phyloP scores from a whole-genome alignment of 2,888 invertebrate genomes.

The Dugesia japonica region DNA sequence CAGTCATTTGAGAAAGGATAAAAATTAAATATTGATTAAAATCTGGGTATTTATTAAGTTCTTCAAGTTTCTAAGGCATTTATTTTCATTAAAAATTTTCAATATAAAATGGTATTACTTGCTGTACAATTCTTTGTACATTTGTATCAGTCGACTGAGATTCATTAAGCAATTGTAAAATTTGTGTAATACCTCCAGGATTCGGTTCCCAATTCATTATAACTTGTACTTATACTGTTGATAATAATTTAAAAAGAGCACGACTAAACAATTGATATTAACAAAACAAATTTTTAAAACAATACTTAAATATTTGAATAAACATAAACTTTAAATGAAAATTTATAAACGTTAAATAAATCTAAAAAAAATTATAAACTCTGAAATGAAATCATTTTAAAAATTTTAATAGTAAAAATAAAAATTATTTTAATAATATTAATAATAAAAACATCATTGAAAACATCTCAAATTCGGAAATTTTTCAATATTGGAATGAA shows the following conservation, averaged over 20 bases:
- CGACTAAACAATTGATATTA: slow-evolving; percentile 4
- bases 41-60: slow-evolving; percentile 87
- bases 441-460: too few species aligned
- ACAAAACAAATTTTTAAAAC: slow-evolving; percentile 13
- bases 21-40: slow-evolving; percentile 97
- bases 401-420: too few species aligned
- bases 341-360: too few species aligned
- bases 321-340: too few species aligned
- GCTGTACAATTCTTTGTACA: neutral
- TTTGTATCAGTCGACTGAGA: neutral
- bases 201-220: slow-evolving; percentile 7
- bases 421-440: too few species aligned
- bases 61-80: slow-evolving; percentile 75
- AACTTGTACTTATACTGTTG: neutral
- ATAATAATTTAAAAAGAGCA: slow-evolving; percentile 9
- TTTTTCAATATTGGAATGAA: too few species aligned
- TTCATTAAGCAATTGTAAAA: slow-evolving; percentile 6
- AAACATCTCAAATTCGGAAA: too few species aligned
- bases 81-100: neutral
- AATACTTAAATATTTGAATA: too few species aligned
- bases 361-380: too few species aligned
- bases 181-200: neutral
- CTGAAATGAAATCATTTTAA: too few species aligned
- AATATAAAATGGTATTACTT: neutral
- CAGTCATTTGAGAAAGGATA: slow-evolving; percentile 54